Percentiles rank a stretch among this genome's conserved stretches.
phyloP scores from a whole-genome alignment of 2,888 invertebrate species.

The Sesia bembeciformis region DNA sequence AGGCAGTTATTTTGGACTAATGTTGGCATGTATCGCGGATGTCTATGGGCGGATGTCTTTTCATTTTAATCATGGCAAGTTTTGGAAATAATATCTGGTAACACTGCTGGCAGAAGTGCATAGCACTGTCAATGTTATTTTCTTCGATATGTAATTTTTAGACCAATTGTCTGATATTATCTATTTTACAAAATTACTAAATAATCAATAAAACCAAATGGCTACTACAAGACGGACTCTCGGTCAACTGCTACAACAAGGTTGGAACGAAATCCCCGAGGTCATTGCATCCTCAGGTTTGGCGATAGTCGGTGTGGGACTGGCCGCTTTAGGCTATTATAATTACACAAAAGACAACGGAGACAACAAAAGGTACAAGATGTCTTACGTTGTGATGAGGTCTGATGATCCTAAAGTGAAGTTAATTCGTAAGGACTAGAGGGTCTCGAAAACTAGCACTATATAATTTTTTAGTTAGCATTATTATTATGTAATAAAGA shows the following conservation, averaged over 20 bases:
- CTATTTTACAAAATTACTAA: too few species aligned
- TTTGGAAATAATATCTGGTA: too few species aligned
- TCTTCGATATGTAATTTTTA: too few species aligned
- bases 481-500: constrained; percentile 63
- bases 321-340: constrained; percentile 57
- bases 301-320: constrained; percentile 72
- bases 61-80: too few species aligned
- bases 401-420: constrained; percentile 79
- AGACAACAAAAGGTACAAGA: constrained; percentile 79
- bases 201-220: too few species aligned
- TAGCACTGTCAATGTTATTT: too few species aligned
- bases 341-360: constrained; percentile 75
- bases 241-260: constrained; percentile 51
- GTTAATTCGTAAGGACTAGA: constrained; percentile 70
- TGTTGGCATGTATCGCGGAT: too few species aligned
- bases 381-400: constrained; percentile 76
- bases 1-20: too few species aligned
- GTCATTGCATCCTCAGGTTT: constrained; percentile 75
- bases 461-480: background rate
- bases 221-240: constrained; percentile 33
- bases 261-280: constrained; percentile 83
- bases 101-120: too few species aligned
- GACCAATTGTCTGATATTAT: too few species aligned
- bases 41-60: too few species aligned
- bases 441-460: too few species aligned